phyloP scores from a whole-genome alignment of 2,113 vertebrate genomes.

The Amphiprion percula region DNA sequence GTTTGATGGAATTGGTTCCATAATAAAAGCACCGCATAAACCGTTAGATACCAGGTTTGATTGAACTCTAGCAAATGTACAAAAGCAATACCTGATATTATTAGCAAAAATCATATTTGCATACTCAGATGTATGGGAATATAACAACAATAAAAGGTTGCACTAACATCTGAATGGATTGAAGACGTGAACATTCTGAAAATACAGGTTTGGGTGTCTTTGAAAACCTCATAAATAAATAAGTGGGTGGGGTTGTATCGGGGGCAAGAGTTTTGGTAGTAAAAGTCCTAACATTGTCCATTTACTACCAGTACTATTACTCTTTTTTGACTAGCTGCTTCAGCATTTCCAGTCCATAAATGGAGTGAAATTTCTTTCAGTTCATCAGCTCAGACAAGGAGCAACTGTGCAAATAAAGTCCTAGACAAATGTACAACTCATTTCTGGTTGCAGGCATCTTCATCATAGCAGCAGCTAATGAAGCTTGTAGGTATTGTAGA shows the following conservation, averaged over 20 bases:
- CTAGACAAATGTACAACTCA: slow-evolving; percentile 2
- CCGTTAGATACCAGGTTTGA: neutral
- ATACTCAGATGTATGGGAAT: slow-evolving; percentile 36
- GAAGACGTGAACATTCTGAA: slow-evolving; percentile 6
- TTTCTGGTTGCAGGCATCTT: slow-evolving; percentile 1
- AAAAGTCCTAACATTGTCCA: slow-evolving; percentile 2
- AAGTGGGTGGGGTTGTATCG: slow-evolving; percentile 9
- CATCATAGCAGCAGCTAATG: slow-evolving; percentile 4
- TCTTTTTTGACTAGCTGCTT: slow-evolving; percentile 3
- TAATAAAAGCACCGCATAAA: slow-evolving; percentile 23
- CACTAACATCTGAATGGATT: slow-evolving; percentile 40
- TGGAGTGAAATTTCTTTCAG: neutral
- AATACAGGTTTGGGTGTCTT: slow-evolving; percentile 13
- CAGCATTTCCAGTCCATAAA: neutral
- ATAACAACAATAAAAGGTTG: slow-evolving; percentile 35
- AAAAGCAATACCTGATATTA: slow-evolving; percentile 68
- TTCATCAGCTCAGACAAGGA: neutral
- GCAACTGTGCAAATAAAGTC: slow-evolving; percentile 9
- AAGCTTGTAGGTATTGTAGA: neutral
- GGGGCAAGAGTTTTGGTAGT: neutral
- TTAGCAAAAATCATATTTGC: slow-evolving; percentile 29
- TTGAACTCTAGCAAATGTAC: slow-evolving; percentile 46
- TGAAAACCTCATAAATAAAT: slow-evolving; percentile 9
- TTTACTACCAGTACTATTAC: slow-evolving; percentile 6
- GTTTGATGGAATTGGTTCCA: slow-evolving; percentile 5